phyloP scores from a whole-genome alignment of 2,113 vertebrate species.

The Coptodon rendalli region DNA sequence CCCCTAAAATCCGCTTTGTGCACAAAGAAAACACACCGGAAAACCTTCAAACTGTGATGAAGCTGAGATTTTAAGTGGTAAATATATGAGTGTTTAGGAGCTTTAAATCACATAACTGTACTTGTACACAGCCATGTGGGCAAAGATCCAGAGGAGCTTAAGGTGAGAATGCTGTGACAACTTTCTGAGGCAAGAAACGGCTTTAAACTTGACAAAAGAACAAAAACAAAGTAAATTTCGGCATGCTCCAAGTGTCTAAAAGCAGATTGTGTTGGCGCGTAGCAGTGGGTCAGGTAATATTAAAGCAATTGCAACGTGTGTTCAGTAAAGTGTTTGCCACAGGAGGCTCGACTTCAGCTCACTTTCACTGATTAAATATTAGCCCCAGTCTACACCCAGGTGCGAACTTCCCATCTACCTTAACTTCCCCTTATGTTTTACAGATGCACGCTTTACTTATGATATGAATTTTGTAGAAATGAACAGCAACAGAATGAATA shows the following conservation, averaged over 20 bases:
- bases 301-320: background rate
- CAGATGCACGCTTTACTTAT: background rate
- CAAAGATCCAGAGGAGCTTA: background rate
- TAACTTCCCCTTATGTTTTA: background rate
- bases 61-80: background rate
- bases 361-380: constrained; percentile 22
- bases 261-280: background rate
- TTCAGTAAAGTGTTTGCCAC: background rate
- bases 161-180: background rate
- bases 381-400: background rate
- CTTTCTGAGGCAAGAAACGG: background rate
- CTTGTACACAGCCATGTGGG: background rate
- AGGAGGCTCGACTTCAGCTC: background rate
- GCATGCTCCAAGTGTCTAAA: background rate
- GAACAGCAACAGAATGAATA: background rate
- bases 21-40: background rate
- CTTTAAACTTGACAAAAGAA: background rate
- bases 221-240: background rate
- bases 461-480: background rate
- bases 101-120: background rate
- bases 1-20: background rate
- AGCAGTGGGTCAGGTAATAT: background rate
- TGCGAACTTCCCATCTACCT: background rate
- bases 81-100: background rate
- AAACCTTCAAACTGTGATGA: background rate